These are phyloP conservation scores for Silurus aristotelis DNA, from an alignment of 2,797 vertebrate species.

Conservation along the genomic window DNA sequence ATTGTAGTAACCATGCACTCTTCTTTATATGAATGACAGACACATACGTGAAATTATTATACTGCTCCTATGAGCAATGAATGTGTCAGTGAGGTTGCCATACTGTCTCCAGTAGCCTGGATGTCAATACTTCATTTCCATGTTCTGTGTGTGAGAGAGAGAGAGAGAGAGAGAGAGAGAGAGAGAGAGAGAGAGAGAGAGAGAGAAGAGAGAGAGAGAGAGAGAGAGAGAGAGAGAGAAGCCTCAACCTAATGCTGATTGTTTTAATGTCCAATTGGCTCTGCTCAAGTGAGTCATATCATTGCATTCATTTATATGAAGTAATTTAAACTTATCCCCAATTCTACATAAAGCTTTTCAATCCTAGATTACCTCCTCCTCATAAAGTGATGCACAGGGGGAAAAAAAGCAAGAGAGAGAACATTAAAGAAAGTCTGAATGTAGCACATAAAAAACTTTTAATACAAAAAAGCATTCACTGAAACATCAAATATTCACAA, in stretches of 20 bases:
- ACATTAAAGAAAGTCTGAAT: not conserved
- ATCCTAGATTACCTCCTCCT: not conserved
- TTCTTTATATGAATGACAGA: conserved; percentile 56
- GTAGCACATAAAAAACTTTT: not conserved
- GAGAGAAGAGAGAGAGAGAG: not conserved
- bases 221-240: conserved; percentile 33
- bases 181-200: not conserved
- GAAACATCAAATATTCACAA: not conserved
- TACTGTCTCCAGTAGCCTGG: conserved; percentile 57
- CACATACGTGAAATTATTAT: conserved; percentile 56
- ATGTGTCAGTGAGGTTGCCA: conserved; percentile 59
- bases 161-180: not conserved
- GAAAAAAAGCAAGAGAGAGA: not conserved
- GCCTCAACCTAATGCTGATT: conserved; percentile 56
- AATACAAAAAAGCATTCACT: not conserved
- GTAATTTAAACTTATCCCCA: conserved; percentile 51
- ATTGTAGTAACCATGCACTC: not conserved
- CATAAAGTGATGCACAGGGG: not conserved
- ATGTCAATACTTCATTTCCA: conserved; percentile 72
- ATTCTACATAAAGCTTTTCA: conserved; percentile 38
- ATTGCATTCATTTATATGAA: conserved; percentile 65
- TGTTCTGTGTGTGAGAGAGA: conserved; percentile 35
- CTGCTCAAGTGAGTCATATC: conserved; percentile 67
- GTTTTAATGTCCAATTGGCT: conserved; percentile 62
- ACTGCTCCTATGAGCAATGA: conserved; percentile 62